Base-by-base conservation (phyloP, 1,140 invertebrate species). In the Drosophila sp. region DNA sequence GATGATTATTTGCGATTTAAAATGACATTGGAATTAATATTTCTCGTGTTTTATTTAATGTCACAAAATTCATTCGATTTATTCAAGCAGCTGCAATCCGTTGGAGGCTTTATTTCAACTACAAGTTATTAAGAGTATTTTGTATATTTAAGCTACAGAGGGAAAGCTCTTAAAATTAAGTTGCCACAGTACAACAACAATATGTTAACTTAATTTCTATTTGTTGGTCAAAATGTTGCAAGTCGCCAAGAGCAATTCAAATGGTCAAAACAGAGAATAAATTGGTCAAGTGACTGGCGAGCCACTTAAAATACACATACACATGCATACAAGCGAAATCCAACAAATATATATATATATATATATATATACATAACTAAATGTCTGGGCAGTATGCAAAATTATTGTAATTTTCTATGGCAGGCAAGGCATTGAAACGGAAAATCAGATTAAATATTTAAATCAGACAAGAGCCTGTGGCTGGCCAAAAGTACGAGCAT, bases 361-460 rank as follows among this genome's bases (percentile, higher is more conserved):
- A n/a, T n/a, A 56, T 13, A 27, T 16, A 46, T 36, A 13, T 6
- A 38, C 1, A 38, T 25, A 21, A 51, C 18, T 43, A 58, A 66
- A 51, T 53, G 46, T 43, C 18, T 51, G 58, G 11, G 16, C 34
- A 46, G 34, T 11, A 43, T 48, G 50, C 41, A 50, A 36, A 59
- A 72, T 72, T 72, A 76, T 76, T 76, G 57, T 76, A 67, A 76
- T 73, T 70, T 59, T 54, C 45, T 63, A 70, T 70, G 64, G 40
- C 29, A 51, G 29, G 11, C 46, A 25, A 62, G 75, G 64, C 64
- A 74, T 69, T 73, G 58, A 84, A 89, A 75, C 69, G 82, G 87
- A 71, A 87, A 87, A 87, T 89, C 83, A 79, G 80, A 78, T 89
- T 89, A 89, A 84, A 89, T 89, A 89, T 89, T 89, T 89, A 90